Base-by-base conservation (phyloP, 2,888 invertebrate species). In the Cephalotes varians region DNA sequence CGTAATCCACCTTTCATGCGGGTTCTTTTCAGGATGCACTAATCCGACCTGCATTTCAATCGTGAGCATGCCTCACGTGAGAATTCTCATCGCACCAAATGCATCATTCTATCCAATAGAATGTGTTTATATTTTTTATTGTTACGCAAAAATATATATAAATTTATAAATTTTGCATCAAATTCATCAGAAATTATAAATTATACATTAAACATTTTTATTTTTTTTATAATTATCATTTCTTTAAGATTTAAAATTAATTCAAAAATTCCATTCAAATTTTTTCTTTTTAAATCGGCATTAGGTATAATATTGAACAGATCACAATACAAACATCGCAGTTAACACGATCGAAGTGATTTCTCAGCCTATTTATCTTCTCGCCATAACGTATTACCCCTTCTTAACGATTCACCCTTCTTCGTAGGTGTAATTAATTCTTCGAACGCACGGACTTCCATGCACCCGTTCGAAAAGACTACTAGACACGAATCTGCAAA, bases 371-470 rank as follows among this genome's bases (percentile, higher is more conserved):
- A 67, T 76, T 67, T 51, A 37, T 76, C 67, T 76, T 76, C 31
- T 67, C 67, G 40, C 37, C 67, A 44, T 44, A 73, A 51, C 34
- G 34, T 47, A 76, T 76, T 34, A 65, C n/a, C 74, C 31, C 31
- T 65, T 40, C 83, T 84, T 47, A 81, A 80, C 81, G 81, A 81
- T 62, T 81, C 73, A 58, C 83, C 72, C 83, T 82, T 77, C 72
- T 60, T 25, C 67, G 54, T 80, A 72, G 76, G 82, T 83, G 84
- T 84, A 87, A 89, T 87, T 88, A 88, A 89, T 88, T 85, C 87
- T 73, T 83, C 5, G 76, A 69, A 83, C 74, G 74, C 84, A 85
- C 84, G 82, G 82, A 79, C 82, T 69, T 62, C 64, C 67, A 54
- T 62, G 69, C 81, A 37, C 25, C 60, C 69, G 84, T 72, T 85